phyloP scores from a whole-genome alignment of 1,140 invertebrate genomes.

The Teleogryllus occipitalis region DNA sequence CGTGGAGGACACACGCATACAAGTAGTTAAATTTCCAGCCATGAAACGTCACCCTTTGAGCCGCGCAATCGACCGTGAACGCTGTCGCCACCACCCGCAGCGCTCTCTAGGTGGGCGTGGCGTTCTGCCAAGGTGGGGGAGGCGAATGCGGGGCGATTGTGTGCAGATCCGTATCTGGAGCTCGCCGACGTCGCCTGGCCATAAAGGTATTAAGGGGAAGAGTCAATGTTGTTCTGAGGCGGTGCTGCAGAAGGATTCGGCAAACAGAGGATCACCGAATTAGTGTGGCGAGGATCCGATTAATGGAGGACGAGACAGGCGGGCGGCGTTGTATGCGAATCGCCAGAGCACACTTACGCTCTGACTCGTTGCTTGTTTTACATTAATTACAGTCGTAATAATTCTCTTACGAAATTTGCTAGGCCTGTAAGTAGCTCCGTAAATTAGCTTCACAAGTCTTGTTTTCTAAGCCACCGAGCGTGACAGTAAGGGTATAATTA shows the following conservation, averaged over 20 bases:
- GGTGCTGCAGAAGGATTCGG: too few relatives aligned
- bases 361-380: not conserved
- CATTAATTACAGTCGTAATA: not conserved
- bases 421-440: not conserved
- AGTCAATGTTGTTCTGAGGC: constrained; percentile 3
- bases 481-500: not conserved
- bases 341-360: not conserved
- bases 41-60: too few relatives aligned
- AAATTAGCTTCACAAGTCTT: not conserved
- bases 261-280: not conserved
- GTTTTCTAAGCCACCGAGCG: not conserved
- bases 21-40: too few relatives aligned
- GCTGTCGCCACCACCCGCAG: too few relatives aligned
- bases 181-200: not conserved
- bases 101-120: too few relatives aligned
- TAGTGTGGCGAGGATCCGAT: not conserved
- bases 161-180: not conserved
- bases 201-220: not conserved
- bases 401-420: not conserved
- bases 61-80: too few relatives aligned
- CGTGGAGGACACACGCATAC: too few relatives aligned
- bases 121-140: not conserved
- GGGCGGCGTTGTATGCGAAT: too few relatives aligned
- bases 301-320: not conserved
- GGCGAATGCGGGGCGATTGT: not conserved